Evolutionary conservation across 2,797 vertebrate genomes (phyloP).

Genomic region (Lateolabrax maculatus): DNA sequence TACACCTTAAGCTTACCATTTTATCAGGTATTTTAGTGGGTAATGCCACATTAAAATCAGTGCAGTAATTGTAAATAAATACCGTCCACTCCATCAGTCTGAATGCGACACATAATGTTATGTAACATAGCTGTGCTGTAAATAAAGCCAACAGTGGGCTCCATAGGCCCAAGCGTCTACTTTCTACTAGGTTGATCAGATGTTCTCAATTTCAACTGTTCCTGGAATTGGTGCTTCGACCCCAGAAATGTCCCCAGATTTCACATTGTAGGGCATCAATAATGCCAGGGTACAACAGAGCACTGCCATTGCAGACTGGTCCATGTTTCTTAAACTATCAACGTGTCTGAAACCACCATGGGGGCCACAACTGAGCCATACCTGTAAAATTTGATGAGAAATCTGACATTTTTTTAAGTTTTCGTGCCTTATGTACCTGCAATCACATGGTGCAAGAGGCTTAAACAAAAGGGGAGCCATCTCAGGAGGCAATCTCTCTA

Average conservation of each 20-base stretch:
- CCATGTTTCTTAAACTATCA: background rate
- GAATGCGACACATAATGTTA: background rate
- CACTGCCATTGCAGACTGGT: background rate
- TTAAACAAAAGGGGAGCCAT: slow-evolving; percentile 20
- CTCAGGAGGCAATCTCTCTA: slow-evolving; percentile 38
- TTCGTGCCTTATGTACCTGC: slow-evolving; percentile 12
- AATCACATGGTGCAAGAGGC: slow-evolving; percentile 22
- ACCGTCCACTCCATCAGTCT: background rate
- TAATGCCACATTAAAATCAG: background rate
- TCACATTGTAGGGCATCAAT: background rate
- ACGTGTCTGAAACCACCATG: background rate
- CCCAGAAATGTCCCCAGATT: background rate
- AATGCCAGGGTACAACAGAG: background rate
- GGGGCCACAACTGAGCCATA: background rate
- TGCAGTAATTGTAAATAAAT: background rate
- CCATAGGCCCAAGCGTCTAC: background rate
- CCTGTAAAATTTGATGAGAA: background rate
- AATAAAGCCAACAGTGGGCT: background rate
- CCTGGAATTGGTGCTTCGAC: background rate
- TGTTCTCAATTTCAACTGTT: background rate
- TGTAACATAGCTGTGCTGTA: background rate
- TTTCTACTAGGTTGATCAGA: background rate
- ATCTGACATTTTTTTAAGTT: slow-evolving; percentile 8
- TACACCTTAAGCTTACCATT: background rate
- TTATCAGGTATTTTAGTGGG: background rate